phyloP scores from a whole-genome alignment of 1,140 invertebrate species.

The Aphis gossypii region DNA sequence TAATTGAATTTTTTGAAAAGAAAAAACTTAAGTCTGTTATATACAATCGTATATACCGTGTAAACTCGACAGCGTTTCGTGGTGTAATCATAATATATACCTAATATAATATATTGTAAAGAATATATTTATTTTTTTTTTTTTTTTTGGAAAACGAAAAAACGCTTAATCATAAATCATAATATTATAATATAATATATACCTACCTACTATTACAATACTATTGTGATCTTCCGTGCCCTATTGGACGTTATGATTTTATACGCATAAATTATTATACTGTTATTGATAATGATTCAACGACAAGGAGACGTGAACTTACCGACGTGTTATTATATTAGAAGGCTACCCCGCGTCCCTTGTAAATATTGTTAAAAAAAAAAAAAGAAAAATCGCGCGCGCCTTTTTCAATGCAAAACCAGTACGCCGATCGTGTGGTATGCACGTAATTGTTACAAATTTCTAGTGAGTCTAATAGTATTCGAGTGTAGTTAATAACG shows the following conservation, averaged over 20 bases:
- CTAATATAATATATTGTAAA: slow-evolving; percentile 16
- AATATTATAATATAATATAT: not conserved
- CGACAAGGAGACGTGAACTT: not conserved
- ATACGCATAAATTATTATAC: not conserved
- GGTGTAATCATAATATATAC: not conserved
- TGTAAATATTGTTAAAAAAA: not conserved
- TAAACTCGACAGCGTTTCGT: not conserved
- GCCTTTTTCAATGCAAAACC: not conserved
- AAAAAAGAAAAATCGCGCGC: not conserved
- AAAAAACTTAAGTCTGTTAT: slow-evolving; percentile 18
- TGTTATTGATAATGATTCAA: not conserved
- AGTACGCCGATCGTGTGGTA: not conserved
- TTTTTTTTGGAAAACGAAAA: slow-evolving; percentile 45
- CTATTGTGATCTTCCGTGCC: slow-evolving; percentile 14
- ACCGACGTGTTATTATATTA: not conserved
- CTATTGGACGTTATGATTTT: not conserved
- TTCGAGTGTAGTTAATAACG: not conserved
- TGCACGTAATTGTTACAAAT: not conserved
- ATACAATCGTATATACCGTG: slow-evolving; percentile 8
- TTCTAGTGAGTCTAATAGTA: not conserved
- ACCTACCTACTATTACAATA: not conserved
- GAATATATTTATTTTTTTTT: not conserved
- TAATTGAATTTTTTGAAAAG: not conserved
- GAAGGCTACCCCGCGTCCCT: not conserved
- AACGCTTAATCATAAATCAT: slow-evolving; percentile 38